Evolutionary conservation across 2,797 vertebrate species (phyloP), one percentile per base, ranked within the genome.

Genomic region (Echiichthys vipera): DNA sequence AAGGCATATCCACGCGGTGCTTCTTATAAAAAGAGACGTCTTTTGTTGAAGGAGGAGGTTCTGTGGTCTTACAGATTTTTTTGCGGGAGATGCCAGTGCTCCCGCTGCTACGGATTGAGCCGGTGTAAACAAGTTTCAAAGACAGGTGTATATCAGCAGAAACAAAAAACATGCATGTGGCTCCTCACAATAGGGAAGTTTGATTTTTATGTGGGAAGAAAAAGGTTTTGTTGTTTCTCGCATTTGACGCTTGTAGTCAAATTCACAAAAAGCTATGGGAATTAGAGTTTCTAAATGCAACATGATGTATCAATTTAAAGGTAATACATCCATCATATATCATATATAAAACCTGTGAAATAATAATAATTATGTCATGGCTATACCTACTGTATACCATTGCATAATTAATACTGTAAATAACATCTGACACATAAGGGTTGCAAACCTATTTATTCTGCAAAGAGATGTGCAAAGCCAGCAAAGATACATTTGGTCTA

Each of bases 101-200:
- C 71, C 64, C 0, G 45, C 67, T 65, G 77, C 68, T 30, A 2
- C 25, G 51, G 58, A 54, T 17, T 10, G 61, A 49, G 36, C 27
- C 18, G 64, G 12, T 74, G 66, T 72, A 65, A 88, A 76, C 70
- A 77, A 58, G 59, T 66, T 55, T 55, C 29, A 71, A 50, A 61
- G 42, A 42, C 24, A 58, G 65, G 20, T 54, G 18, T 65, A 10
- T 50, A 20, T 65, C 22, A 36, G 39, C 8, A 3, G 12, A 30
- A n/a, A 30, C n/a, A 65, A 30, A 42, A 17, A 18, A 12, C 27
- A 43, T n/a, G 29, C 13, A 6, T 59, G 40, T 25, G 34, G 17
- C 20, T 30, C 59, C 55, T 53, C 6, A 46, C n/a, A 27, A 36
- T 40, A 27, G 22, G 10, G 4, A 64, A 14, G 32, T 68, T 68